Evolutionary conservation across 30 jellyfish, hydroid and myxozoan genomes (phyloP).

Genomic region (Phacellophora camtschatica): DNA sequence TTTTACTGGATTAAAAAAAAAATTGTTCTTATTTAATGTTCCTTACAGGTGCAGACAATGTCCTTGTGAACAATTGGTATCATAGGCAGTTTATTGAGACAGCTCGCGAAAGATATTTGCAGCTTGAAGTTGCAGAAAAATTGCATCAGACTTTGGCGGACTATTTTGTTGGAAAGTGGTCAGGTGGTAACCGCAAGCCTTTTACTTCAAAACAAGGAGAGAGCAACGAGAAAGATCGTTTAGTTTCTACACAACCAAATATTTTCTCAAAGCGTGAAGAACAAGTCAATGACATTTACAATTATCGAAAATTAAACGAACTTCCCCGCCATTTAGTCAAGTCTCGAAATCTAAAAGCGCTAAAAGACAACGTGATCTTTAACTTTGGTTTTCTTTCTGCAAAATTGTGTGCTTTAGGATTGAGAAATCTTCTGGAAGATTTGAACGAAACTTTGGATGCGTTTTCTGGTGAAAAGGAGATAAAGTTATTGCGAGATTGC

Average conservation of each 20-base stretch:
- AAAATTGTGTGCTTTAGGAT: conserved; percentile 65
- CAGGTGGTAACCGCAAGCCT: conserved; percentile 67
- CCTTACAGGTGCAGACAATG: conserved; percentile 66
- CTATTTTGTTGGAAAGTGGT: conserved; percentile 78
- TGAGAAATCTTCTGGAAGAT: conserved; percentile 58
- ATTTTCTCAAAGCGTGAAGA: conserved; percentile 38
- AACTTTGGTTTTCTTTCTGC: conserved; percentile 70
- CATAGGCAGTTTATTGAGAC: conserved; percentile 88
- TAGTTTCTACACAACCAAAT: conserved; percentile 85
- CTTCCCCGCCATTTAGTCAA: conserved; percentile 74
- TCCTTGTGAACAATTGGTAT: conserved; percentile 79
- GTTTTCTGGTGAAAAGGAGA: conserved; percentile 59
- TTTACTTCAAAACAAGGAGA: conserved; percentile 62
- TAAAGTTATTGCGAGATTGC: conserved; percentile 56
- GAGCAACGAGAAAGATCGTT: conserved; percentile 60
- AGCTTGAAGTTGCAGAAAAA: conserved; percentile 4
- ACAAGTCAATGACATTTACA: conserved; percentile 33
- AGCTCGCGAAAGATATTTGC: conserved; percentile 73
- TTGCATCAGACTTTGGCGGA: conserved; percentile 63
- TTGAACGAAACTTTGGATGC: conserved; percentile 57
- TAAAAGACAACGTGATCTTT: conserved; percentile 49
- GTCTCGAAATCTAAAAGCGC: conserved; percentile 18
- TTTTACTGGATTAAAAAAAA: too few species aligned
- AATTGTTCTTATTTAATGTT: too few species aligned
- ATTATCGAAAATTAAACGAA: conserved; percentile 75